A percentile compares a stretch with the other conserved stretches of the same genome.
phyloP scores from a whole-genome alignment of 2,888 invertebrate genomes.

The Altica lythri region DNA sequence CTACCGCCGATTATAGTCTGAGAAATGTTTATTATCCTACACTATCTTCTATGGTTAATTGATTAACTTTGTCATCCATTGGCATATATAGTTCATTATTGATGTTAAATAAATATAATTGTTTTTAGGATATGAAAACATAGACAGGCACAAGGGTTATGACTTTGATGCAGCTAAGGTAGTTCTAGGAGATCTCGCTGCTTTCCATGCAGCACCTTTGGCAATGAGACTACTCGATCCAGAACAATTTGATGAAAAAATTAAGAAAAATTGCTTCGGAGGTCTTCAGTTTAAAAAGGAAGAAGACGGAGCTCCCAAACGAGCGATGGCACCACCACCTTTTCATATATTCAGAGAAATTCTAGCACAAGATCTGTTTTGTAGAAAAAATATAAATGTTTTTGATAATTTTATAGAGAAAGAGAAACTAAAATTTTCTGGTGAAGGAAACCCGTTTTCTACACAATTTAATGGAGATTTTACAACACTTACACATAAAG shows the following conservation, averaged over 20 bases:
- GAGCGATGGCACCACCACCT: not conserved
- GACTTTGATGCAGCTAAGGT: constrained; percentile 58
- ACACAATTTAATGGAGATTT: not conserved
- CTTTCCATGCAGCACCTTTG: constrained; percentile 63
- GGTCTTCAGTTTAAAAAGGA: not conserved
- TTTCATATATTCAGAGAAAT: not conserved
- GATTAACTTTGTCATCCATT: not conserved
- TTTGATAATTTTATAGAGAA: not conserved
- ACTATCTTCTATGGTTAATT: no score
- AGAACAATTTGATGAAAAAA: constrained; percentile 51
- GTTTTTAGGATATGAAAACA: constrained; percentile 56
- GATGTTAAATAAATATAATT: not conserved
- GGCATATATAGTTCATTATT: not conserved
- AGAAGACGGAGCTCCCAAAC: not conserved
- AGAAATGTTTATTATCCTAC: not conserved
- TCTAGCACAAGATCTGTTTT: constrained; percentile 1
- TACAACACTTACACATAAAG: constrained; percentile 10
- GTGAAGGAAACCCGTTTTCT: not conserved
- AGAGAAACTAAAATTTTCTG: not conserved
- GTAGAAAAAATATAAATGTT: constrained; percentile 2
- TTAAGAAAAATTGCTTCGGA: constrained; percentile 39
- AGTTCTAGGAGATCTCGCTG: constrained; percentile 59
- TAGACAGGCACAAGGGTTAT: constrained; percentile 58
- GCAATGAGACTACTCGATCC: constrained; percentile 59
- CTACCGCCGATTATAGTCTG: not conserved